Base-by-base conservation (phyloP, 1,140 invertebrate species). In the Papilio machaon region DNA sequence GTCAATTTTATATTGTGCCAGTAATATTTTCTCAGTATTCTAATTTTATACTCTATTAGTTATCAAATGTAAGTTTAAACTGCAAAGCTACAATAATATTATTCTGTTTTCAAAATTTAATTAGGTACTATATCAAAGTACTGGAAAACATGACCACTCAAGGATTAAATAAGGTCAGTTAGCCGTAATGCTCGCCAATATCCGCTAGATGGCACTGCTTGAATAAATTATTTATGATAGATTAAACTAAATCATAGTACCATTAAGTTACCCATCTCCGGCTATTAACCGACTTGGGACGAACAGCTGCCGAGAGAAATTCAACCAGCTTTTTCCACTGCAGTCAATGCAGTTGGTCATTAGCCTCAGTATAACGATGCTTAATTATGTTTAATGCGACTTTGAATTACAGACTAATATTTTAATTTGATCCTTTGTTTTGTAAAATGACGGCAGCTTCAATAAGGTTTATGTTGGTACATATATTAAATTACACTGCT, bases 351-450 rank as follows among this genome's bases (percentile, higher is more conserved):
- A 67, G 64, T 35, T 15, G 64, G 64, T 67, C 64, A 67, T 67
- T 67, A 67, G 64, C 64, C 64, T 23, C 64, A 64, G 58, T 30
- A 67, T 3, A 67, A 67, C 30, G 23, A 30, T 67, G 64, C 64
- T 67, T 67, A 70, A 70, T 70, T 70, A 70, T 70, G 64, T 70
- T 70, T 70, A 70, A 70, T 70, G 64, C 13, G 30, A 35, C 64
- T 70, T 70, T 70, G 23, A 70, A 70, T 70, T 70, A 70, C 64
- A 70, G 23, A 70, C 64, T 70, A 70, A 35, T 38, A 70, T 70
- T 70, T 70, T 70, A 70, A 35, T 35, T 70, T 15, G 13, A 70
- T 70, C 13, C 23, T 70, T 70, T 70, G 30, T 64, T 23, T 19
- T 30, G 19, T 8, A 19, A 15, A 70, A 70, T 38, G 64, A 70